phyloP scores from a whole-genome alignment of 2,888 invertebrate species.

The Chydorus sphaericus region DNA sequence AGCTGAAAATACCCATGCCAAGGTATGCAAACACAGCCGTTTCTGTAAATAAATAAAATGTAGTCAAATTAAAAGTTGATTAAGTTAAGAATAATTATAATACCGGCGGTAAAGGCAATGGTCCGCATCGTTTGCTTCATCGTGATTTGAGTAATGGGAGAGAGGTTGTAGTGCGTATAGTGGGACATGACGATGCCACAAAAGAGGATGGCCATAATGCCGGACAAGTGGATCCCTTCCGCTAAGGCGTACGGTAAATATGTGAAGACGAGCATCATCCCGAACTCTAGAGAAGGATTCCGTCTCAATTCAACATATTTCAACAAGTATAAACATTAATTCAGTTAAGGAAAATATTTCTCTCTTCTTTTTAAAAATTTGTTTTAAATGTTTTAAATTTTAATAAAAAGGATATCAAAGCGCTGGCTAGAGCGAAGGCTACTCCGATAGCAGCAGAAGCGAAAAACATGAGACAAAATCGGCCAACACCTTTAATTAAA shows the following conservation, averaged over 20 bases:
- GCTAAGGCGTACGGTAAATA: conserved; percentile 97
- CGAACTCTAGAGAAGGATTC: conserved; percentile 95
- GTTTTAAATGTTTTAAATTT: not conserved
- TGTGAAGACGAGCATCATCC: conserved; percentile 95
- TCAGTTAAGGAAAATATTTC: conserved; percentile 8
- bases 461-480: conserved; percentile 93
- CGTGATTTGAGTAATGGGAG: conserved; percentile 95
- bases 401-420: conserved; percentile 37
- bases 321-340: conserved; percentile 38
- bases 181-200: conserved; percentile 99
- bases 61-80: not conserved
- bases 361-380: not conserved
- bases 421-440: conserved; percentile 82
- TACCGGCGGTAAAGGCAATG: conserved; percentile 75
- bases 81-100: conserved; percentile 6
- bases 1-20: conserved; percentile 86
- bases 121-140: conserved; percentile 99
- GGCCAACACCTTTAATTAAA: too few relatives aligned
- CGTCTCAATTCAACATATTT: conserved; percentile 93
- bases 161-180: conserved; percentile 95
- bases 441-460: conserved; percentile 95
- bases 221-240: conserved; percentile 87
- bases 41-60: conserved; percentile 40
- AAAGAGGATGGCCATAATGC: conserved; percentile 98
- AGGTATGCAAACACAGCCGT: conserved; percentile 98